Conservation (phyloP, 2,797 vertebrate genomes). For the Scolopax rusticola region DNA sequence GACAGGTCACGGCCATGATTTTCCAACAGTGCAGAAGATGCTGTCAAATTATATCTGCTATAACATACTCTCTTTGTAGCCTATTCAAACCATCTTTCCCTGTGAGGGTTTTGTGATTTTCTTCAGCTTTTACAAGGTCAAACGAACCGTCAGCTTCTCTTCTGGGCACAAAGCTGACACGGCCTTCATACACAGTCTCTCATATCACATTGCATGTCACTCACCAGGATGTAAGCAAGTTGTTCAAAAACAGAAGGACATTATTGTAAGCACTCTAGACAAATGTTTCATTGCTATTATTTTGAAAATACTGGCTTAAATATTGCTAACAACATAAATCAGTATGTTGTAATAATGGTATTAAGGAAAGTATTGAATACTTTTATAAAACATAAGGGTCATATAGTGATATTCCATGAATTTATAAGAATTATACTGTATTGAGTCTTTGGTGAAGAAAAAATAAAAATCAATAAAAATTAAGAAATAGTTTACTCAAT, state of each 20-base stretch:
- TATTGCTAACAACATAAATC: neutral
- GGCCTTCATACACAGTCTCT: neutral
- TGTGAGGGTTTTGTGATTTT: neutral
- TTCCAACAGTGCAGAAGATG: neutral
- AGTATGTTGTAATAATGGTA: neutral
- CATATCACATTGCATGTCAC: neutral
- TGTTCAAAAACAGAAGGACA: neutral
- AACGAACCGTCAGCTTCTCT: neutral
- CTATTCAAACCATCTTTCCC: neutral
- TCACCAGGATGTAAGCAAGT: neutral
- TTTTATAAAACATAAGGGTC: neutral
- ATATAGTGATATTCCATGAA: neutral
- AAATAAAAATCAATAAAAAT: neutral
- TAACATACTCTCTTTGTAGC: neutral
- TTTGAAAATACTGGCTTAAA: neutral
- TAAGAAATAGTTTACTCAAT: neutral
- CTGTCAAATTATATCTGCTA: conserved; percentile 6
- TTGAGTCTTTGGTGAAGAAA: neutral
- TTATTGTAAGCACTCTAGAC: neutral
- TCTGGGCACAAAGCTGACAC: neutral
- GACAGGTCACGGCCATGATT: neutral
- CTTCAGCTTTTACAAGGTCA: neutral
- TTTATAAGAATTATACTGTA: neutral
- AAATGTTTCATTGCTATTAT: neutral
- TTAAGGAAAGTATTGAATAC: neutral